Percentiles rank a stretch among this genome's conserved stretches.
Evolutionary conservation across 2,888 invertebrate species (phyloP).

Genomic region (Philereme vetulata): DNA sequence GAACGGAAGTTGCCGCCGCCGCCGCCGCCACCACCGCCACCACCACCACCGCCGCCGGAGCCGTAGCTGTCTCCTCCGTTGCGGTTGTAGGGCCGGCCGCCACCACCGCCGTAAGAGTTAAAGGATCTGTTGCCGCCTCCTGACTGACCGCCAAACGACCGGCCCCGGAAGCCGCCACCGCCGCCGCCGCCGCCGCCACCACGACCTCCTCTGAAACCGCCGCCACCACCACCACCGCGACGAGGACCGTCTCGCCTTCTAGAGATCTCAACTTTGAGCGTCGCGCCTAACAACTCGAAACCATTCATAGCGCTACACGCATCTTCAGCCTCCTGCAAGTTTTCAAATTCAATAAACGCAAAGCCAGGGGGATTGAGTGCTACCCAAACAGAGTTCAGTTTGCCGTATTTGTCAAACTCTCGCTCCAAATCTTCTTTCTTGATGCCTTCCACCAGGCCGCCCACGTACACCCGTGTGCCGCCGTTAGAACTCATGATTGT

Average conservation of each 20-base stretch:
- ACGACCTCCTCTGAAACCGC: slow-evolving; percentile 77
- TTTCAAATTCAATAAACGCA: slow-evolving; percentile 96
- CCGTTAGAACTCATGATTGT: slow-evolving; percentile 79
- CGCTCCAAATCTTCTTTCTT: slow-evolving; percentile 96
- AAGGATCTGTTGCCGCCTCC: slow-evolving; percentile 82
- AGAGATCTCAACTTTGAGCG: slow-evolving; percentile 94
- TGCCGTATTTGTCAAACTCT: slow-evolving; percentile 96
- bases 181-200: slow-evolving; percentile 77
- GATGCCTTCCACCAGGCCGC: slow-evolving; percentile 93
- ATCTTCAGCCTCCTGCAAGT: slow-evolving; percentile 93
- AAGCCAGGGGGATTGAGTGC: slow-evolving; percentile 97
- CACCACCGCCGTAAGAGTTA: slow-evolving; percentile 76
- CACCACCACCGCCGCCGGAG: slow-evolving; percentile 71
- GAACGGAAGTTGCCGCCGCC: slow-evolving; percentile 81
- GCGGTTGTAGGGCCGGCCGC: slow-evolving; percentile 70
- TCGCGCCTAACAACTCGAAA: slow-evolving; percentile 93
- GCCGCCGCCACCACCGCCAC: slow-evolving; percentile 69
- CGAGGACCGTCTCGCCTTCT: slow-evolving; percentile 90
- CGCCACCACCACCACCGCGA: slow-evolving; percentile 80
- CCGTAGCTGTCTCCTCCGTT: slow-evolving; percentile 74
- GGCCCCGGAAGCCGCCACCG: slow-evolving; percentile 60
- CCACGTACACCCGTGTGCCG: slow-evolving; percentile 94
- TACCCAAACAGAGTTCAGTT: slow-evolving; percentile 96
- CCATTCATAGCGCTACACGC: slow-evolving; percentile 95
- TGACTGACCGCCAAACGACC: slow-evolving; percentile 72